These are phyloP conservation scores for Halcyon badia DNA, from an alignment of 2,797 vertebrate species.

Conservation along the genomic window DNA sequence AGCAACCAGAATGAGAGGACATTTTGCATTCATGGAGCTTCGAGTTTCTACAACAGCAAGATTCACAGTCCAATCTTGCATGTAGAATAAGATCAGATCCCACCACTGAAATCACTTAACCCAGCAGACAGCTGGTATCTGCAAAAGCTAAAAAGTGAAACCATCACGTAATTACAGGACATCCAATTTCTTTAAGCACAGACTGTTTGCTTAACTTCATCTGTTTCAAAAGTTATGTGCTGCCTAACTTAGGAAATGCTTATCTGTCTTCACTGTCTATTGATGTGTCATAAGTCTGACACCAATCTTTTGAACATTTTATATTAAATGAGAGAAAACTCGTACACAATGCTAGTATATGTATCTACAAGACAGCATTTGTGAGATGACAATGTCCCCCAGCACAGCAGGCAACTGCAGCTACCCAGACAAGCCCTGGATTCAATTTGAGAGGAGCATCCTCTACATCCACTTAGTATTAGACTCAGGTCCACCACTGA, in stretches of 20 bases:
- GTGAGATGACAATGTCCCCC: fast-evolving
- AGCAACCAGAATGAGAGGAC: background rate
- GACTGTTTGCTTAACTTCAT: background rate
- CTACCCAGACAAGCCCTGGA: background rate
- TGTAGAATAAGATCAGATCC: background rate
- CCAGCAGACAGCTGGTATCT: background rate
- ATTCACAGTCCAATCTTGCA: background rate
- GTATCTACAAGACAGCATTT: background rate
- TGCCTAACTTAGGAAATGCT: background rate
- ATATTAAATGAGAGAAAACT: background rate
- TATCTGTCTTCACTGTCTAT: background rate
- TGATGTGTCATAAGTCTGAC: background rate
- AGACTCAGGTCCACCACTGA: background rate
- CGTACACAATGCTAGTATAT: background rate
- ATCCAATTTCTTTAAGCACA: background rate
- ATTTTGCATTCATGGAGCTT: background rate
- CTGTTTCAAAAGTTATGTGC: background rate
- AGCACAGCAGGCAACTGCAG: background rate
- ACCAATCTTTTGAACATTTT: fast-evolving
- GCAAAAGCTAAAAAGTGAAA: background rate
- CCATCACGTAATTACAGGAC: background rate
- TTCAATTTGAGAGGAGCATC: background rate
- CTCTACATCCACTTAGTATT: background rate
- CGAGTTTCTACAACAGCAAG: background rate
- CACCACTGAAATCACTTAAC: background rate